Evolutionary conservation across 2,113 vertebrate species (phyloP).

Genomic region (Gila orcuttii): DNA sequence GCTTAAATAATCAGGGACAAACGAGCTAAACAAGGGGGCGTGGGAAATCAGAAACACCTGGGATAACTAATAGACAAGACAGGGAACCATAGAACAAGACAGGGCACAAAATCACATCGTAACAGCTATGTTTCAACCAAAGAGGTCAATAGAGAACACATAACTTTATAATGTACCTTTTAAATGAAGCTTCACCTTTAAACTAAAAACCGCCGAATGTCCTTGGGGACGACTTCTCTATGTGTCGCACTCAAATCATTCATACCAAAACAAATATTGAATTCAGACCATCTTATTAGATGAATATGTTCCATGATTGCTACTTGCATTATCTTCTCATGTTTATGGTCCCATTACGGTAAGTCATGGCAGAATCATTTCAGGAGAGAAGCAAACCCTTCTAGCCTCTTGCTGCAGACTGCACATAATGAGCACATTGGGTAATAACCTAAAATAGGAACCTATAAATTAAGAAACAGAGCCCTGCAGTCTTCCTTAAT

Average conservation of each 20-base stretch:
- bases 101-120: too few species aligned
- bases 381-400: background rate
- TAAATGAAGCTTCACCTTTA: background rate
- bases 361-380: background rate
- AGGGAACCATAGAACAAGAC: too few species aligned
- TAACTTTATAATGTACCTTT: background rate
- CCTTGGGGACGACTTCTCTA: background rate
- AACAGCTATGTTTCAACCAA: background rate
- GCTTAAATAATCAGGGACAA: too few species aligned
- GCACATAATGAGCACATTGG: constrained; percentile 23
- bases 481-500: constrained; percentile 21
- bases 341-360: constrained; percentile 31
- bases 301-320: constrained; percentile 20
- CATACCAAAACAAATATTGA: constrained; percentile 25
- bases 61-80: too few species aligned
- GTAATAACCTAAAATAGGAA: constrained; percentile 34
- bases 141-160: background rate
- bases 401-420: constrained; percentile 1
- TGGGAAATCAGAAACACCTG: too few species aligned
- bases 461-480: constrained; percentile 40
- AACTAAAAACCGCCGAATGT: background rate
- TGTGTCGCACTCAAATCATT: background rate
- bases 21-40: too few species aligned
- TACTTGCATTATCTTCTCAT: constrained; percentile 30
- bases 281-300: background rate